Evolutionary conservation across 2,797 vertebrate species (phyloP), one percentile per base, ranked within the genome.

Genomic region (Zalophus californianus): DNA sequence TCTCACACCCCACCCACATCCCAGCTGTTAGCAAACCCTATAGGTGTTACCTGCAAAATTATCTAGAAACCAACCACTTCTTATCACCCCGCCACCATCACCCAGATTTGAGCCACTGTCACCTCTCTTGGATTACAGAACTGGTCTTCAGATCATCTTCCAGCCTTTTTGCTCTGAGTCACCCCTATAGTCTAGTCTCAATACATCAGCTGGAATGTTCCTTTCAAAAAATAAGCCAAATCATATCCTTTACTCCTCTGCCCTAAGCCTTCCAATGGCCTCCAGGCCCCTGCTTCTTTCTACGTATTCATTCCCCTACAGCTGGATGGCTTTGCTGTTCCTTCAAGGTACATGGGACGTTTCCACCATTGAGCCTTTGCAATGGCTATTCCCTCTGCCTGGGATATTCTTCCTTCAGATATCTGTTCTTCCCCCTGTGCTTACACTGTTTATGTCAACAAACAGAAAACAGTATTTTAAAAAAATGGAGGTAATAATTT

Each of bases 1-100:
- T 89, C 70, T 70, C 94, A 80, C 38, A 80, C 35, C 20, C 92
- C 78, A 35, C 35, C 92, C 73, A 87, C 90, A 72, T 7, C 32
- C 52, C 90, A 97, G 90, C 85, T 92, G 91, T 75, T 56, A 73
- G 91, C 86, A 91, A 88, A 86, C 27, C 77, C 56, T 64, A 21
- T 70, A 82, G 54, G 58, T 91, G 20, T 88, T 64, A 68, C 18
- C 83, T 77, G 21, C 62, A 93, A 78, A 84, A 70, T 32, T 54
- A 56, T 29, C 86, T 68, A 84, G 86, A 93, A 86, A 21, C 64
- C 70, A 97, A 44, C 18, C 44, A 60, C 58, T 9, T 73, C 48
- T 52, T 27, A 78, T 25, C 29, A 73, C 56, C 13, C 25, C 12
- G 64, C 35, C 41, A 38, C 32, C 4, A 4, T 32, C 68, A 68